Evolutionary conservation across 2,113 vertebrate species (phyloP).

Genomic region (Indri indri): DNA sequence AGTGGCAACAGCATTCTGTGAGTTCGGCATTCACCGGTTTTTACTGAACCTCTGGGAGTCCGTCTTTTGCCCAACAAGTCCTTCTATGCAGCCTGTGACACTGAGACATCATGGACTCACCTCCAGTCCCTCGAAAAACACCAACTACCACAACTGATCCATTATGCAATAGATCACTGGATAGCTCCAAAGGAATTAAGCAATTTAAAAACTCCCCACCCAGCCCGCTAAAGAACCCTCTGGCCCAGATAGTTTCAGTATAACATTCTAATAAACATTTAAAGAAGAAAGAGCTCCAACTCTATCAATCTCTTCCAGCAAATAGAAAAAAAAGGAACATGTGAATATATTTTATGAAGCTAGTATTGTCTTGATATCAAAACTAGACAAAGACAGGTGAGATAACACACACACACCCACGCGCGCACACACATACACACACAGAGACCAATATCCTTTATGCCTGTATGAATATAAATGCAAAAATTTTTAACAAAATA

Average conservation of each 20-base stretch:
- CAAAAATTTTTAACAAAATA: background rate
- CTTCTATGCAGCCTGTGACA: background rate
- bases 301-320: background rate
- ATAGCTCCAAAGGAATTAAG: too few relatives aligned
- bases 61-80: background rate
- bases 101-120: too few relatives aligned
- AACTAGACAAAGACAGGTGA: too few relatives aligned
- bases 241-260: background rate
- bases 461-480: too few relatives aligned
- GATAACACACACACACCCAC: too few relatives aligned
- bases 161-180: too few relatives aligned
- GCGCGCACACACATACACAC: fast-evolving
- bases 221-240: too few relatives aligned
- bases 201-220: too few relatives aligned
- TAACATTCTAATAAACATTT: background rate
- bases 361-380: background rate
- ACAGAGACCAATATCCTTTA: background rate
- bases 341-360: background rate
- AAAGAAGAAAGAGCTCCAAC: background rate
- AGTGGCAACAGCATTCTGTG: background rate
- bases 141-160: fast-evolving
- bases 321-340: too few relatives aligned
- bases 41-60: background rate
- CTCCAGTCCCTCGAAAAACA: fast-evolving
- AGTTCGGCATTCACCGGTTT: too few relatives aligned